phyloP scores from a whole-genome alignment of 2,113 vertebrate species.

The Tetrax tetrax region DNA sequence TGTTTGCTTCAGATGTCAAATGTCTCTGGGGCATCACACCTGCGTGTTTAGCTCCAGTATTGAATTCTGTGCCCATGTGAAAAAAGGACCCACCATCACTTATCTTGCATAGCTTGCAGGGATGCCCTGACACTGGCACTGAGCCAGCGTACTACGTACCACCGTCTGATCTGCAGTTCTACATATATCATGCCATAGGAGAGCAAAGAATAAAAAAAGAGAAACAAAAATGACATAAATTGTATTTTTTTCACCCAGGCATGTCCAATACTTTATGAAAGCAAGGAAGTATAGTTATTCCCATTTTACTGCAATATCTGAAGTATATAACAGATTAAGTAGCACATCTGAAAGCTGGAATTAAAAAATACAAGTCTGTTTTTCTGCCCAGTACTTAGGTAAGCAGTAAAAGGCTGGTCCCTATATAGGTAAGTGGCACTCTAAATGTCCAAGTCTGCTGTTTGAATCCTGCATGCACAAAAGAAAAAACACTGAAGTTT shows the following conservation, averaged over 20 bases:
- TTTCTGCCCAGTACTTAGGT: not conserved
- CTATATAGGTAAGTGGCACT: not conserved
- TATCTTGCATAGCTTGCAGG: not conserved
- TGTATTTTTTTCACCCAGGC: not conserved
- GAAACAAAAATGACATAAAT: not conserved
- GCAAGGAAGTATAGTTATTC: not conserved
- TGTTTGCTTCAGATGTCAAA: not conserved
- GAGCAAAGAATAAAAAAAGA: not conserved
- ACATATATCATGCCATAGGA: rapidly evolving
- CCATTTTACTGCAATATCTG: not conserved
- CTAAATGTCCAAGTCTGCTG: not conserved
- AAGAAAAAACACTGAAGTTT: not conserved
- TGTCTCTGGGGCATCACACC: not conserved
- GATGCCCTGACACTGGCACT: not conserved
- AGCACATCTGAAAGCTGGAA: not conserved
- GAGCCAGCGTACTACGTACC: not conserved
- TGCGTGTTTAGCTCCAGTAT: not conserved
- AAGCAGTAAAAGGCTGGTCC: not conserved
- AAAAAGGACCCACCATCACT: not conserved
- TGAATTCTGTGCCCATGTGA: not conserved
- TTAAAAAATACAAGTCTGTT: not conserved
- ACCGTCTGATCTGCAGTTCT: not conserved
- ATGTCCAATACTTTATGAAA: not conserved
- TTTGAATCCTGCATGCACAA: not conserved
- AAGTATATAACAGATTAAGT: not conserved